These are phyloP conservation scores for Ifrita kowaldi DNA, from an alignment of 2,113 vertebrate species.

Conservation along the genomic window DNA sequence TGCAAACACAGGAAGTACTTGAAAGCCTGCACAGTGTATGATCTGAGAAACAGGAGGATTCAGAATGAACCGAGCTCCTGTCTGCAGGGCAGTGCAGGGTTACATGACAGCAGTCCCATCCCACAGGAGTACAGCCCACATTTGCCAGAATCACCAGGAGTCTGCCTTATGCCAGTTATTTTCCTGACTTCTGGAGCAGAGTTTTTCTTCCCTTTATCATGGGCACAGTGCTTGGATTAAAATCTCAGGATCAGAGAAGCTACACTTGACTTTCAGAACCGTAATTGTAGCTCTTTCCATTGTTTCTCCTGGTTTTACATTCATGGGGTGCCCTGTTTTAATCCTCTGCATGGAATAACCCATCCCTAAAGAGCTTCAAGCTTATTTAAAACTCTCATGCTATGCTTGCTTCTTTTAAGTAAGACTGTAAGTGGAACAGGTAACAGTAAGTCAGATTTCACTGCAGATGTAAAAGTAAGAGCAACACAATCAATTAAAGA, in stretches of 20 bases:
- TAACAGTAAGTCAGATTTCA: not conserved
- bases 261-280: not conserved
- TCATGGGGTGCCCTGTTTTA: not conserved
- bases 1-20: not conserved
- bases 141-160: not conserved
- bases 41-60: not conserved
- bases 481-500: not conserved
- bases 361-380: not conserved
- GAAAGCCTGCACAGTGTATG: not conserved
- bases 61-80: not conserved
- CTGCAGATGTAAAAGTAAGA: not conserved
- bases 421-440: not conserved
- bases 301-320: not conserved
- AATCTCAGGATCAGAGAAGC: not conserved
- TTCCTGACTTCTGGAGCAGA: not conserved
- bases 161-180: not conserved
- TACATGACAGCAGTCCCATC: not conserved
- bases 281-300: not conserved
- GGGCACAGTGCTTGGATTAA: not conserved
- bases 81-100: not conserved
- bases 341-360: not conserved
- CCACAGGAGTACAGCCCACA: not conserved
- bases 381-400: not conserved
- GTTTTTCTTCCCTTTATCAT: not conserved
- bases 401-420: not conserved